These are phyloP conservation scores for Pocillopora meandrina DNA, from an alignment of 92 coral and sea anemone species.

Conservation along the genomic window DNA sequence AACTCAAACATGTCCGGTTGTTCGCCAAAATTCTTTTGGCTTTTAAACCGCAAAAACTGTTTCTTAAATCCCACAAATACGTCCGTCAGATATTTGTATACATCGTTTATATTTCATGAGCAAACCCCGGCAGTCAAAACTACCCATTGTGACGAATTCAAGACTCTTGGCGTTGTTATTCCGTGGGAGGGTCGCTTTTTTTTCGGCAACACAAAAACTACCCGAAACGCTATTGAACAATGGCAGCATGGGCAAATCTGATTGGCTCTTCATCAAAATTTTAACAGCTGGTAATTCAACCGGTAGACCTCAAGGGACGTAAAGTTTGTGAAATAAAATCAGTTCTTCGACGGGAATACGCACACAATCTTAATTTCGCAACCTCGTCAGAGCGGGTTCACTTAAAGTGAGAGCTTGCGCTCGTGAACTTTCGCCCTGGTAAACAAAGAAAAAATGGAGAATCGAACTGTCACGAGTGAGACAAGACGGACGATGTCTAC, in stretches of 20 bases:
- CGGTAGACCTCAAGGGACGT: constrained; percentile 59
- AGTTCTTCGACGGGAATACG: background rate
- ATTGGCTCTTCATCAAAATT: constrained; percentile 37
- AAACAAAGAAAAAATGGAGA: constrained; percentile 16
- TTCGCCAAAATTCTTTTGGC: background rate
- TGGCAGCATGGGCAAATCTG: constrained; percentile 4
- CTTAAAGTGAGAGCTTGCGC: background rate
- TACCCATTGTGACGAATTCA: constrained; percentile 7
- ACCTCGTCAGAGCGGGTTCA: constrained; percentile 3
- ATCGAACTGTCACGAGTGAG: constrained; percentile 10
- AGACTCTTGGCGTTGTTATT: constrained; percentile 29
- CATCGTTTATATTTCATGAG: constrained; percentile 37
- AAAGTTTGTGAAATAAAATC: constrained; percentile 24
- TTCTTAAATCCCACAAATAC: background rate
- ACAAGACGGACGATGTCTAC: constrained; percentile 20
- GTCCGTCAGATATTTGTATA: constrained; percentile 2
- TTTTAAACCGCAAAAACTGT: background rate
- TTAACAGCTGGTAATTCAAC: constrained; percentile 47
- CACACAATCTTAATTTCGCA: background rate
- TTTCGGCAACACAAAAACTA: constrained; percentile 38
- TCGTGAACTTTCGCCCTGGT: background rate
- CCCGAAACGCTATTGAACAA: constrained; percentile 41
- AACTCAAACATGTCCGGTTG: background rate
- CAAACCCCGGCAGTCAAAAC: background rate
- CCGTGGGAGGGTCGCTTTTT: constrained; percentile 25